phyloP scores from a whole-genome alignment of 2,888 invertebrate species.

The Seladonia tumulorum region DNA sequence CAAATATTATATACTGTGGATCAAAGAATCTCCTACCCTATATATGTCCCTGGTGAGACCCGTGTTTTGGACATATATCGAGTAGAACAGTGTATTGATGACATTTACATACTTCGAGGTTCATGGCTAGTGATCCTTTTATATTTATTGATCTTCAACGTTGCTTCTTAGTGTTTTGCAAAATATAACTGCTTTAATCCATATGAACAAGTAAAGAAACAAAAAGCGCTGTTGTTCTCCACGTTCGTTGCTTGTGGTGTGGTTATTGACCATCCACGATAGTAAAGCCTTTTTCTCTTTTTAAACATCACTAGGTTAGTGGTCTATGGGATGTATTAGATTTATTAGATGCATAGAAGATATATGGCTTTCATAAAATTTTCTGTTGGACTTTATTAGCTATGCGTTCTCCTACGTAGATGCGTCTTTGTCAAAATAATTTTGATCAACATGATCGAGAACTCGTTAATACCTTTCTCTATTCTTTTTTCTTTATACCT shows the following conservation, averaged over 20 bases:
- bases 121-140: neutral
- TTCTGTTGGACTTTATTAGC: constrained; percentile 51
- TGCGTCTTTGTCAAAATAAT: constrained; percentile 13
- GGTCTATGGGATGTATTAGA: constrained; percentile 68
- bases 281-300: constrained; percentile 22
- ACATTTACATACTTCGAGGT: neutral
- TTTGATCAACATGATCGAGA: constrained; percentile 9
- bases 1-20: too few relatives aligned
- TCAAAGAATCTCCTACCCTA: too few relatives aligned
- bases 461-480: constrained; percentile 6
- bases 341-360: constrained; percentile 66
- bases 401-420: constrained; percentile 40
- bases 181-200: constrained; percentile 53
- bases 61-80: too few relatives aligned
- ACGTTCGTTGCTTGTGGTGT: constrained; percentile 22
- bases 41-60: too few relatives aligned
- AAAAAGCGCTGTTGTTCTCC: constrained; percentile 18
- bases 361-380: constrained; percentile 65
- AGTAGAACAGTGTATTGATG: too few relatives aligned
- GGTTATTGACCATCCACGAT: constrained; percentile 9
- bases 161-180: constrained; percentile 48
- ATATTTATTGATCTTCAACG: constrained; percentile 6
- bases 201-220: constrained; percentile 12
- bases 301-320: constrained; percentile 41
- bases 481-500: constrained; percentile 10